Evolutionary conservation across 2,888 invertebrate species (phyloP), one percentile per base, ranked within the genome.

Genomic region (Pollenia griseotomentosa): DNA sequence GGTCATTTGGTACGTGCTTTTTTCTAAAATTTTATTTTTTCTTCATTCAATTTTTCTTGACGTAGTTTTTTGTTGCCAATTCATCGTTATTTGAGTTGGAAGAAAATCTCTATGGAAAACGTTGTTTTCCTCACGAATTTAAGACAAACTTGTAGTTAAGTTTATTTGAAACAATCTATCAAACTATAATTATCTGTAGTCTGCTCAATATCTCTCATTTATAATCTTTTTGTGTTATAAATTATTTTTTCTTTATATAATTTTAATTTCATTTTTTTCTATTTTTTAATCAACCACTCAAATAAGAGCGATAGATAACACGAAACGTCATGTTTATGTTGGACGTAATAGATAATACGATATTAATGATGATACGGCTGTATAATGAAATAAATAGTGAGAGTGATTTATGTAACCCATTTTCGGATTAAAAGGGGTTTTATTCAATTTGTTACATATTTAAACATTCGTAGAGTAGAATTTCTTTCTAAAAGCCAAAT

Each of bases 1-100:
- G 63, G 80, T 63, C 71, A 80, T 33, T 63, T 33, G 33, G 10
- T 53, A 33, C 16, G 42, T 80, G 61, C n/a, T 55, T 53, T 68
- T 68, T 61, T 16, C 19, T 42, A 14, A 23, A 40, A 1, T 48
- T 0, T 4, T 40, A 2, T 74, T 23, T 61, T 42, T 33, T 48
- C 5, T 57, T 68, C 19, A 12, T 46, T 44, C 0, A 46, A 44
- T 66, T 23, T 33, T 57, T 78, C 19, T 65, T 44, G 23, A 14
- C 23, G 23, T 12, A 19, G 33, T 48, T 48, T 23, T 9, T 48
- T 44, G 46, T 48, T 57, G 48, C 3, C 78, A 16, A 40, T 68
- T 68, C 66, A 66, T 57, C 12, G 59, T 51, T 44, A 44, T 63
- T 33, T 63, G 14, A 75, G 10, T 14, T 48, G 12, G n/a, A 55